A percentile compares a stretch with the other conserved stretches of the same genome.
phyloP scores from a whole-genome alignment of 2,797 vertebrate species.

The Cheirogaleus major region DNA sequence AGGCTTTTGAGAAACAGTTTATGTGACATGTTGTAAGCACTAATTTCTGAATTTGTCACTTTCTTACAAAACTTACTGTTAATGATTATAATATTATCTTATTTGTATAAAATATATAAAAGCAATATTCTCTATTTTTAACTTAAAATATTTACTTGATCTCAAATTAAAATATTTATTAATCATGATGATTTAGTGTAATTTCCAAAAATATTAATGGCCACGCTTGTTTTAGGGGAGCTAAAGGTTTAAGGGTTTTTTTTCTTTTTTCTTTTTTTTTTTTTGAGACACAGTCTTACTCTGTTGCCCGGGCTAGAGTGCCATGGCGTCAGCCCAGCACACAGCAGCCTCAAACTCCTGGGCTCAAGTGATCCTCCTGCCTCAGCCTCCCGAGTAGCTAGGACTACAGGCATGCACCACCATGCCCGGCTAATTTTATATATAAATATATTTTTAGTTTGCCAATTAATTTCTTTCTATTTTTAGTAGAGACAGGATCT shows the following conservation, averaged over 20 bases:
- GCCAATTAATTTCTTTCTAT: too few relatives aligned
- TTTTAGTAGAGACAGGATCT: too few relatives aligned
- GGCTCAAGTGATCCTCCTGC: too few relatives aligned
- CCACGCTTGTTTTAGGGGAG: background rate
- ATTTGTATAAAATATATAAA: background rate
- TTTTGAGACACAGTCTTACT: background rate
- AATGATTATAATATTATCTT: background rate
- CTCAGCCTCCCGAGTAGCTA: too few relatives aligned
- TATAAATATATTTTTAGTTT: too few relatives aligned
- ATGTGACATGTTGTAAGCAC: background rate
- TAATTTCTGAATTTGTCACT: slow-evolving; percentile 41
- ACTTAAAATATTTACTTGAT: slow-evolving; percentile 39
- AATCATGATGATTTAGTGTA: slow-evolving; percentile 18
- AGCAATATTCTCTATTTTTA: background rate
- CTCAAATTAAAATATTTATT: slow-evolving; percentile 23
- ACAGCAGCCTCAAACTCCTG: too few relatives aligned
- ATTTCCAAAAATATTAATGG: slow-evolving; percentile 38
- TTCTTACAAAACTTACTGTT: background rate
- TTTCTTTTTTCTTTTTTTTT: background rate
- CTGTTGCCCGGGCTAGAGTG: too few relatives aligned
- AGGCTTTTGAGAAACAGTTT: background rate
- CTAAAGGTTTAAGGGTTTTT: slow-evolving; percentile 27
- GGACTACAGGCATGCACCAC: too few relatives aligned
- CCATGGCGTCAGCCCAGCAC: too few relatives aligned
- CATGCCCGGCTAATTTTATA: too few relatives aligned